Evolutionary conservation across 2,797 vertebrate species (phyloP).

Genomic region (Eutrigla gurnardus): DNA sequence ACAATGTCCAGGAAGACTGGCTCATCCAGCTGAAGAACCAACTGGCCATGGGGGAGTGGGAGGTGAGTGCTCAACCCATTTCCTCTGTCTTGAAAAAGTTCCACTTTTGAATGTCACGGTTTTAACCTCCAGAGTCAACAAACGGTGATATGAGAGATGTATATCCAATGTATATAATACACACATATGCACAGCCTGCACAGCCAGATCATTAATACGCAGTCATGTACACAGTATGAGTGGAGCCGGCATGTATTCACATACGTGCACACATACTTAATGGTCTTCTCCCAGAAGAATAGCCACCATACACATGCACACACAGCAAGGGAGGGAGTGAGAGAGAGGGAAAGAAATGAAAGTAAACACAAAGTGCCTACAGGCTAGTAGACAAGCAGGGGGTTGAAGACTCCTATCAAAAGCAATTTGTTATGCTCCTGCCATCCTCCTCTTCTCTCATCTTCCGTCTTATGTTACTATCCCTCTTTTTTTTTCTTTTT

Average conservation of each 20-base stretch:
- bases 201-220: slow-evolving; percentile 8
- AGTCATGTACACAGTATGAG: slow-evolving; percentile 3
- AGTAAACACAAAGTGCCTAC: slow-evolving; percentile 78
- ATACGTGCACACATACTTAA: slow-evolving; percentile 3
- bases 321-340: slow-evolving; percentile 15
- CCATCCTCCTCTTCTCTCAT: slow-evolving; percentile 70
- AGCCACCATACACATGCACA: slow-evolving; percentile 27
- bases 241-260: background rate
- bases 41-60: slow-evolving; percentile 91
- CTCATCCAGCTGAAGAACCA: slow-evolving; percentile 94
- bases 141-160: background rate
- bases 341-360: slow-evolving; percentile 30
- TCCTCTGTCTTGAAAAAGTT: background rate
- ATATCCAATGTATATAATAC: slow-evolving; percentile 4
- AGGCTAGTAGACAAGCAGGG: slow-evolving; percentile 73
- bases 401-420: slow-evolving; percentile 78
- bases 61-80: slow-evolving; percentile 83
- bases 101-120: background rate
- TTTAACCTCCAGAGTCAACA: slow-evolving; percentile 1
- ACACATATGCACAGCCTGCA: slow-evolving; percentile 21
- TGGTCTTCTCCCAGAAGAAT: slow-evolving; percentile 18
- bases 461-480: slow-evolving; percentile 68
- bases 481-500: slow-evolving; percentile 48
- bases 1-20: slow-evolving; percentile 92
- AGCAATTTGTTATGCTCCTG: slow-evolving; percentile 80